Evolutionary conservation across 1,140 invertebrate genomes (phyloP), one percentile per base, ranked within the genome.

Genomic region (Microplitis demolitor): DNA sequence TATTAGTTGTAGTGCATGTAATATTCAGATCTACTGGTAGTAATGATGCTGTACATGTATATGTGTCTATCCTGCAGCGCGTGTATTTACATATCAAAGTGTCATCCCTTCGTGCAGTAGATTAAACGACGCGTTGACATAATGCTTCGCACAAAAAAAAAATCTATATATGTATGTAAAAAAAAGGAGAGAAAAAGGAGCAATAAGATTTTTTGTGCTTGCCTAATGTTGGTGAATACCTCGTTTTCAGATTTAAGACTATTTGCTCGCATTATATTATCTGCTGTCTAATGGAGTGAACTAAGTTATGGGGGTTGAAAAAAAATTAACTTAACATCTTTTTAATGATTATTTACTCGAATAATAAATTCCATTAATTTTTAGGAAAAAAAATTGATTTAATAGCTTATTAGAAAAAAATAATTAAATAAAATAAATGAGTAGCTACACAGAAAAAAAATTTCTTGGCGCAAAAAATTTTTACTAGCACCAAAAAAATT

Each of bases 31-130:
- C 73, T 62, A 67, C 53, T 69, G 60, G 64, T 76, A 76, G 78
- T 56, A 31, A 71, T 63, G 45, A 71, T 45, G 1, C 39, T 45
- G 5, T 6, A 45, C 6, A 5, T 6, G 11, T 45, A 3, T 45
- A 11, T 45, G 67, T 54, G 34, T 71, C 54, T 68, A 72, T 69
- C 78, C 80, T 73, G 78, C 75, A 73, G 76, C 74, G 80, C 77
- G 78, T 79, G 56, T 85, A 85, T 85, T 85, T 85, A 83, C 83
- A 85, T 85, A 83, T 85, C 83, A 85, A 85, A 85, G 83, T 84
- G 80, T 82, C 78, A 76, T 73, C n/a, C 37, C 74, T 75, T 76
- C 51, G 14, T 77, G 24, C 34, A 69, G 72, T 76, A 75, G 67
- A 69, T 60, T 63, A 60, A 69, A 63, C 72, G 72, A 63, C 61